Conservation (phyloP, 2,797 vertebrate species). For the Hypotaenidia okinawae region DNA sequence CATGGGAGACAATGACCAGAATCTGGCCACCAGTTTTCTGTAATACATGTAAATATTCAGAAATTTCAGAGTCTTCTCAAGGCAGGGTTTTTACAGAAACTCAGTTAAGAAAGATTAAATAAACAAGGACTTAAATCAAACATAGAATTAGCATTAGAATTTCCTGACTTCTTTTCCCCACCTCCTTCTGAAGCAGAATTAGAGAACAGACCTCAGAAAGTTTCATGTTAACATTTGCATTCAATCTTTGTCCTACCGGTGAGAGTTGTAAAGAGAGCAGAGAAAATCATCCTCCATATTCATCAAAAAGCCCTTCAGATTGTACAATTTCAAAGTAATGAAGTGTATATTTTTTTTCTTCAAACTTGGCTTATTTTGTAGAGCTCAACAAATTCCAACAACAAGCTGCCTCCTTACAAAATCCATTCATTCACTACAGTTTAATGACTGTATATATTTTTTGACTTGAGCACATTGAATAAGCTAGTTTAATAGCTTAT, state of each 20-base stretch:
- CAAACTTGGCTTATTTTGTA: conserved; percentile 18
- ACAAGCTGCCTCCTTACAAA: conserved; percentile 42
- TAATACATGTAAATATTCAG: not conserved
- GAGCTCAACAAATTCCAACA: conserved; percentile 34
- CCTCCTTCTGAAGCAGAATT: not conserved
- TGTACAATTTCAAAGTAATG: not conserved
- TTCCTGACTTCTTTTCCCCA: not conserved
- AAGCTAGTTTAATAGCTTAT: conserved; percentile 26
- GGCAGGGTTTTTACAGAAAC: not conserved
- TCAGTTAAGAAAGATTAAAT: not conserved
- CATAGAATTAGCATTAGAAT: not conserved
- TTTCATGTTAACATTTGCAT: not conserved
- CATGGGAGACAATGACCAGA: not conserved
- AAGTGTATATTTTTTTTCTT: not conserved
- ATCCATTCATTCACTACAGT: conserved; percentile 21
- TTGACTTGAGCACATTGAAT: conserved; percentile 33
- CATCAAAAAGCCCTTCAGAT: conserved; percentile 11
- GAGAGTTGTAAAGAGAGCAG: not conserved
- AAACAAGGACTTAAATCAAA: not conserved
- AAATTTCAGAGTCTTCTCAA: not conserved
- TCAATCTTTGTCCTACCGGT: not conserved
- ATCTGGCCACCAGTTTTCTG: not conserved
- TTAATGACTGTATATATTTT: conserved; percentile 37
- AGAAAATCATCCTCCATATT: not conserved
- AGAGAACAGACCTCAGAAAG: not conserved